Evolutionary conservation across 2,113 vertebrate genomes (phyloP).

Genomic region (Tympanuchus pallidicinctus): DNA sequence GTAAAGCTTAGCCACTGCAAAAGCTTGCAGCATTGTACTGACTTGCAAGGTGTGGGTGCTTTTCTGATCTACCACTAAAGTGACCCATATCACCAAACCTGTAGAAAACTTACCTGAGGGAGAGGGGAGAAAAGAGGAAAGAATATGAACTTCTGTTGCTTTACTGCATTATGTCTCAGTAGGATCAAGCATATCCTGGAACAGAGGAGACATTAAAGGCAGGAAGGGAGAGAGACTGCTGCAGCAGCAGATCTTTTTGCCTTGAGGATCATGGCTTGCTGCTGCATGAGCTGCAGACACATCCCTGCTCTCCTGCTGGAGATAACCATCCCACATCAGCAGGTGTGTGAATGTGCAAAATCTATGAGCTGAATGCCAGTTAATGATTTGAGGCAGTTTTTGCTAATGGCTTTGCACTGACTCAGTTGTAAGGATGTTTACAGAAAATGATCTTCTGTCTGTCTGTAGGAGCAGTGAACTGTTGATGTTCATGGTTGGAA

Average conservation of each 20-base stretch:
- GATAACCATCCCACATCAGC: not conserved
- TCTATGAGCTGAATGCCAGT: not conserved
- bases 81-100: not conserved
- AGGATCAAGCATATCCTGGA: not conserved
- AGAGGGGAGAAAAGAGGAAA: not conserved
- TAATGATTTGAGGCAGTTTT: not conserved
- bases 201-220: not conserved
- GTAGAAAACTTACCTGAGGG: not conserved
- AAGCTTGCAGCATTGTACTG: not conserved
- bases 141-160: not conserved
- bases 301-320: not conserved
- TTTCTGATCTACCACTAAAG: not conserved
- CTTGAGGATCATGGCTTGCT: accelerated
- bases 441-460: not conserved
- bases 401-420: not conserved
- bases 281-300: not conserved
- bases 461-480: not conserved
- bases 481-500: not conserved
- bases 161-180: not conserved
- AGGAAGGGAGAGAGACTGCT: not conserved
- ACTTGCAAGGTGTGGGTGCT: not conserved
- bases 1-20: not conserved
- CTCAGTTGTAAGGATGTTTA: not conserved
- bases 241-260: accelerated
- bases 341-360: not conserved